Conservation (phyloP, 2,888 invertebrate species). For the Lacanobia wlatinum region DNA sequence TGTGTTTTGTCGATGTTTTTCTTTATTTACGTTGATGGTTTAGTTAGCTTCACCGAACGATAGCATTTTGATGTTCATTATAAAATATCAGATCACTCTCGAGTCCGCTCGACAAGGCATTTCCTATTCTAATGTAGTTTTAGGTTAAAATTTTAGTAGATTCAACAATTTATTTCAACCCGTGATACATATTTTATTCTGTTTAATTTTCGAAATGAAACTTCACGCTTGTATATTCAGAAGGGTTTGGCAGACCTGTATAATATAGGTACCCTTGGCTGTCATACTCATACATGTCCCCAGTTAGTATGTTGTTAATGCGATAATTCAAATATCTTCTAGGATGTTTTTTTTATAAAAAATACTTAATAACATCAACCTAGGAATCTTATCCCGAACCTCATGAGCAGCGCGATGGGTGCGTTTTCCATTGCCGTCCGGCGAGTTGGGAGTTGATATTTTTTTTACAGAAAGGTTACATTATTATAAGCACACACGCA, state of each 20-base stretch:
- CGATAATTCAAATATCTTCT: no score
- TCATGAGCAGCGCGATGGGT: neutral
- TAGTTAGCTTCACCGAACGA: neutral
- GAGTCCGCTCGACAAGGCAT: neutral
- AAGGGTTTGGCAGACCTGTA: neutral
- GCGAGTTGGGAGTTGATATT: no score
- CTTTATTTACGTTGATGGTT: neutral
- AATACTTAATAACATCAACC: neutral
- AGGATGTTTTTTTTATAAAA: no score
- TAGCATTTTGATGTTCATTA: conserved; percentile 4
- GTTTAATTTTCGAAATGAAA: neutral
- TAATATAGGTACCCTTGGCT: no score
- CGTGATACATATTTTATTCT: neutral
- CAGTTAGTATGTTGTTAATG: neutral
- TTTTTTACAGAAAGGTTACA: no score
- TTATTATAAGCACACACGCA: no score
- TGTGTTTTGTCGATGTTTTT: neutral
- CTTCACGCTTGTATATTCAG: conserved; percentile 2
- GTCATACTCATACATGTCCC: neutral
- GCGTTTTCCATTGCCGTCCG: no score
- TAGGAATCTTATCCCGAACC: neutral
- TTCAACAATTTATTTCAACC: neutral
- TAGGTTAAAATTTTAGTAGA: neutral
- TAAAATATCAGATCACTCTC: conserved; percentile 8
- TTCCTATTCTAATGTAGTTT: neutral